Evolutionary conservation across 2,797 vertebrate genomes (phyloP).

Genomic region (Dryobates pubescens): DNA sequence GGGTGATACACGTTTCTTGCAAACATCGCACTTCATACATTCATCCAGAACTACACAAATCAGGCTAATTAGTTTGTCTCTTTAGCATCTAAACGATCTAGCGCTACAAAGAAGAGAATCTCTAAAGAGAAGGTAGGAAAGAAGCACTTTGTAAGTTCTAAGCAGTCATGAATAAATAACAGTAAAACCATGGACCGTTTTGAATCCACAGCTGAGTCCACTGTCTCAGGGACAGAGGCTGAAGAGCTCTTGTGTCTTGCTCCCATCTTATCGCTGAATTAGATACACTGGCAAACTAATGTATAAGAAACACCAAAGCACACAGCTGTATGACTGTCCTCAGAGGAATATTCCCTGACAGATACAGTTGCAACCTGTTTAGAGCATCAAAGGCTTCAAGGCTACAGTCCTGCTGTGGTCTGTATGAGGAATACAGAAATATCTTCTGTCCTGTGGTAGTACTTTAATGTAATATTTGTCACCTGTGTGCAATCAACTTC

Average conservation of each 20-base stretch:
- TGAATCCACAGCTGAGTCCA: background rate
- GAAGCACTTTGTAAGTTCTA: background rate
- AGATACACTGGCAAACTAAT: background rate
- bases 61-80: slow-evolving; percentile 1
- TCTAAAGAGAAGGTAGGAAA: background rate
- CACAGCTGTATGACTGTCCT: background rate
- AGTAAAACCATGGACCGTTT: background rate
- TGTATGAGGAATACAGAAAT: background rate
- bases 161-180: background rate
- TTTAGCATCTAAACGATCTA: background rate
- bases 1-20: background rate
- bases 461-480: background rate
- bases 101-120: background rate
- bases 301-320: background rate
- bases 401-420: background rate
- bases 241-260: background rate
- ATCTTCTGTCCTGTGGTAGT: background rate
- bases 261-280: background rate
- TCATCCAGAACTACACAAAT: background rate
- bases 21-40: background rate
- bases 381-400: background rate
- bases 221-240: background rate
- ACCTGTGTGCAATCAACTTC: background rate
- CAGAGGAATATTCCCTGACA: background rate
- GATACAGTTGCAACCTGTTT: background rate